These are phyloP conservation scores for Diacarnus erythraeanus DNA, from an alignment of 37 sponge, comb jelly and placozoan species.

Conservation along the genomic window DNA sequence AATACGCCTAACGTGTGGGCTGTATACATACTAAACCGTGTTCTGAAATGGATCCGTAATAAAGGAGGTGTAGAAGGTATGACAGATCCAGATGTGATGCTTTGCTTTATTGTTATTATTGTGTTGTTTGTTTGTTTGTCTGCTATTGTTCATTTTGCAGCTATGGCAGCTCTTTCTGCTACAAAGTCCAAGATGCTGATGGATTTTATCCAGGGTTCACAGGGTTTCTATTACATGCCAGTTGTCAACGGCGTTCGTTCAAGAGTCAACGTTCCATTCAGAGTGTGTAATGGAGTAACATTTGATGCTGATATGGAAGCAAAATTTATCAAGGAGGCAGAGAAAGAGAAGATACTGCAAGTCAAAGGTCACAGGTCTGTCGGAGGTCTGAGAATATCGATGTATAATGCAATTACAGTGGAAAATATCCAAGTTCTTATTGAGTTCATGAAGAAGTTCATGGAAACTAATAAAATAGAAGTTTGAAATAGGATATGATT, in stretches of 20 bases:
- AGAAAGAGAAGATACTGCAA: constrained; percentile 50
- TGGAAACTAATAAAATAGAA: neutral
- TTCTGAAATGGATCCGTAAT: constrained; percentile 80
- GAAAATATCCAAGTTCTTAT: constrained; percentile 69
- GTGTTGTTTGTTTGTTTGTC: neutral
- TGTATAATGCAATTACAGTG: constrained; percentile 87
- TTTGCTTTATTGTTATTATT: too few species aligned
- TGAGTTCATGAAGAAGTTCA: constrained; percentile 86
- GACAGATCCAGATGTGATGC: too few species aligned
- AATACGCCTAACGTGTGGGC: constrained; percentile 89
- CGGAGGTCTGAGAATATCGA: constrained; percentile 87
- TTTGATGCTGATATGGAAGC: constrained; percentile 71
- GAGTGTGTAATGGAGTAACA: constrained; percentile 31
- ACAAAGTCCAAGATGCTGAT: constrained; percentile 74
- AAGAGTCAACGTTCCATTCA: constrained; percentile 87
- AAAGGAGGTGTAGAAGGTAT: constrained; percentile 84
- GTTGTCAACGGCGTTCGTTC: constrained; percentile 75
- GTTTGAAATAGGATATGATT: too few species aligned
- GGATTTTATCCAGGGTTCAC: constrained; percentile 60
- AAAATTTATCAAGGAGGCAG: constrained; percentile 76
- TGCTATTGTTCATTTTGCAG: too few species aligned
- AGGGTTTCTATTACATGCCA: constrained; percentile 74
- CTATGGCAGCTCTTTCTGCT: constrained; percentile 52
- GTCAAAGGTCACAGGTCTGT: constrained; percentile 88
- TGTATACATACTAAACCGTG: constrained; percentile 82